These are phyloP conservation scores for Callithrix jacchus DNA, from an alignment of 2,113 vertebrate genomes.

Conservation along the genomic window DNA sequence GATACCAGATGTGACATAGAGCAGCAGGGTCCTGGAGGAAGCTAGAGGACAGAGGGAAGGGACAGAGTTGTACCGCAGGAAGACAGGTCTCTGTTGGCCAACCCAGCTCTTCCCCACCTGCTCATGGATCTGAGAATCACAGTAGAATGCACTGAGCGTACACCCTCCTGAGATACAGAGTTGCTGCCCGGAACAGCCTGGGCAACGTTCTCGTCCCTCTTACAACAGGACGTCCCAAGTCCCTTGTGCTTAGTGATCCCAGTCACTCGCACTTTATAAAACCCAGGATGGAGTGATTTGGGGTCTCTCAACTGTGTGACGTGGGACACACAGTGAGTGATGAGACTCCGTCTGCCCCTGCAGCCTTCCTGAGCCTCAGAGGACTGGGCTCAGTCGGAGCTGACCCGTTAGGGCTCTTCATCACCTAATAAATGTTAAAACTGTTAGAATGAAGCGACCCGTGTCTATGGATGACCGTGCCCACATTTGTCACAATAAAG, in stretches of 20 bases:
- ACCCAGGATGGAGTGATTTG: neutral
- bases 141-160: neutral
- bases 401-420: too few relatives aligned
- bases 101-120: neutral
- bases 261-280: neutral
- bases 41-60: neutral
- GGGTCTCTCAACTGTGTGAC: neutral
- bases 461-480: too few relatives aligned
- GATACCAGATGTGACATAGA: neutral
- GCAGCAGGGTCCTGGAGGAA: neutral
- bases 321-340: neutral
- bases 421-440: neutral
- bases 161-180: neutral
- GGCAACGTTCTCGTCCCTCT: neutral
- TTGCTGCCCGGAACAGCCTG: neutral
- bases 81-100: neutral
- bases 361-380: neutral
- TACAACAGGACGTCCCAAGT: neutral
- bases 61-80: neutral
- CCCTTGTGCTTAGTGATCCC: neutral
- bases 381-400: neutral
- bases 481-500: neutral
- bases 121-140: neutral
- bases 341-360: neutral
- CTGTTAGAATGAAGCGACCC: neutral